A percentile compares a stretch with the other conserved stretches of the same genome.
Evolutionary conservation across 2,888 invertebrate species (phyloP).

Genomic region (Sceliomorpha sp.): DNA sequence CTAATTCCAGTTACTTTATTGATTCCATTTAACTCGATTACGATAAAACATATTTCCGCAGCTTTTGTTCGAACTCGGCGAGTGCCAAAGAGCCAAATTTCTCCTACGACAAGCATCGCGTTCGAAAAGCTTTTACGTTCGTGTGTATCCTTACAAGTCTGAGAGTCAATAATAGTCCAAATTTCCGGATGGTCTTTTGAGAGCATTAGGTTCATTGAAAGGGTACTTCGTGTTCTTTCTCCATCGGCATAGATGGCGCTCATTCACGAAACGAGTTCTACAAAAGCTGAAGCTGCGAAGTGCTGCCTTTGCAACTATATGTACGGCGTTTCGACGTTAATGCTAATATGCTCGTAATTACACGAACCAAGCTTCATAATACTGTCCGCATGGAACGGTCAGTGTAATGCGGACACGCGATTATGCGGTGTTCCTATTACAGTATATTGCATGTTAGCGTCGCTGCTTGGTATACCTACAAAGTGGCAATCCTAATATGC

Average conservation of each 20-base stretch:
- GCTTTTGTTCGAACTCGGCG: no score
- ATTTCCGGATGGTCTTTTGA: no score
- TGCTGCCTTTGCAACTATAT: neutral
- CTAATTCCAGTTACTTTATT: no score
- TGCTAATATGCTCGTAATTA: constrained; percentile 11
- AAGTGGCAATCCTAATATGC: neutral
- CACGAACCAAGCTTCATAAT: constrained; percentile 5
- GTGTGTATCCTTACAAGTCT: no score
- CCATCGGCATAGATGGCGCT: neutral
- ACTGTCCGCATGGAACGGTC: constrained; percentile 6
- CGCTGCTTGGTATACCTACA: neutral
- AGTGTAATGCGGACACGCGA: constrained; percentile 4
- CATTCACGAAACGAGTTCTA: neutral
- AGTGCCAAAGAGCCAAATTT: constrained; percentile 69
- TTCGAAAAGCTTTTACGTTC: no score
- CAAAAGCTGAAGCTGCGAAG: constrained; percentile 3
- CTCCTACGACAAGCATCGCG: no score
- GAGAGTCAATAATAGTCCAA: no score
- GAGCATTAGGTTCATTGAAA: no score
- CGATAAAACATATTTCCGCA: no score
- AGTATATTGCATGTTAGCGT: neutral
- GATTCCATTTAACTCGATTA: no score
- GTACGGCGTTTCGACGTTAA: constrained; percentile 1
- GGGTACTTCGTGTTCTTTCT: neutral
- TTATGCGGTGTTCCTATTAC: constrained; percentile 8